Base-by-base conservation (phyloP, 2,113 vertebrate genomes). In the Narcine bancroftii region DNA sequence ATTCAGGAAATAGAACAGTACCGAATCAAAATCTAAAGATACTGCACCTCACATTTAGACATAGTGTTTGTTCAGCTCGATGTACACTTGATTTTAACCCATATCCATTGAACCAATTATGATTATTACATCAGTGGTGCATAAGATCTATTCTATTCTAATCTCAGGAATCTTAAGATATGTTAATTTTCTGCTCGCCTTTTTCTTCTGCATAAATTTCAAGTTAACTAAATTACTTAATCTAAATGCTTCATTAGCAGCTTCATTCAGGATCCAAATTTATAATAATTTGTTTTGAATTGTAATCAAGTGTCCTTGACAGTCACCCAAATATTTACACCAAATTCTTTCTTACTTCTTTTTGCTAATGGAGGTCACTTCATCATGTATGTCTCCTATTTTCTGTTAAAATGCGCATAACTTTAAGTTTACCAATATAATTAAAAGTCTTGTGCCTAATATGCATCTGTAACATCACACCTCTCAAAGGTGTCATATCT, bases 361-460 rank as follows among this genome's bases (percentile, higher is more conserved):
- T 87, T 87, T 53, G 53, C 53, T 36, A 87, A 87, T 63, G 53
- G 50, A 56, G 81, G 53, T 60, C 81, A 63, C 53, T 60, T 87
- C 33, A 87, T 87, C 56, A n/a, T 87, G 53, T 87, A 60, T 60
- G n/a, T 53, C 50, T 33, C 53, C 6, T 36, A 33, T 56, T 87
- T 60, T 33, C 56, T 33, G 53, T 87, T 87, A 87, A 87, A 87
- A 87, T 87, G 81, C 60, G 53, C 33, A 63, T n/a, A 36, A n/a
- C 53, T 60, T 63, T 87, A 87, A 60, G n/a, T 87, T 87, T 60
- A 87, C 81, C n/a, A 60, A 60, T 85, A 85, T 85, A 85, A 85
- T 85, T 85, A 85, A 85, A 81, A 63, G 56, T 60, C 53, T 50
- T 83, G 33, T 87, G 53, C 81, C 81, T 60, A 87, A 36, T 36